Evolutionary conservation across 2,797 vertebrate genomes (phyloP).

Genomic region (Acipenser ruthenus): DNA sequence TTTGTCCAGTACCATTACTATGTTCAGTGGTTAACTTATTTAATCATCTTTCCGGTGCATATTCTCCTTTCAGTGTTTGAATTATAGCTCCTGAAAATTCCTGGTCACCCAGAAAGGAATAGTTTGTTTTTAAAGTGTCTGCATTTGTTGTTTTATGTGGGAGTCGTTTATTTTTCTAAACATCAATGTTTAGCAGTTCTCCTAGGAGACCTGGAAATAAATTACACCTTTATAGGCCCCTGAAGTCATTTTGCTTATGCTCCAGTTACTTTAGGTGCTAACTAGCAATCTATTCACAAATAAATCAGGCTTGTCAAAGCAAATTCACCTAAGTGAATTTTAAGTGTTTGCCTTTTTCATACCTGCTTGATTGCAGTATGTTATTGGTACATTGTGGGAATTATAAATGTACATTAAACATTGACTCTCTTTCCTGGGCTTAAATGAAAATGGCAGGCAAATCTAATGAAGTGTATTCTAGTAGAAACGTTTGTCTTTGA

Average conservation of each 20-base stretch:
- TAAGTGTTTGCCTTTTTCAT: not conserved
- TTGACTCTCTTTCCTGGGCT: too few relatives aligned
- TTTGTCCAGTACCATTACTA: not conserved
- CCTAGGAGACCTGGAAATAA: constrained; percentile 50
- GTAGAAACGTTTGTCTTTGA: too few relatives aligned
- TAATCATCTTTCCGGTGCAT: constrained; percentile 1
- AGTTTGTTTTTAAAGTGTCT: constrained; percentile 7
- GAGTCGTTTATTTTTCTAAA: constrained; percentile 39
- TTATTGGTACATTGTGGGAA: too few relatives aligned
- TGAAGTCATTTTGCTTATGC: constrained; percentile 62
- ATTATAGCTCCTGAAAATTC: constrained; percentile 2
- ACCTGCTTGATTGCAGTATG: too few relatives aligned
- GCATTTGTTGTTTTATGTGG: constrained; percentile 28
- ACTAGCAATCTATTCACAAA: constrained; percentile 59
- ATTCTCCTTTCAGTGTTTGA: constrained; percentile 9
- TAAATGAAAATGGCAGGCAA: too few relatives aligned
- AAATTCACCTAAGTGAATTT: constrained; percentile 26
- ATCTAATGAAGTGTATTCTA: too few relatives aligned
- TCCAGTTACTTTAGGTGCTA: constrained; percentile 67
- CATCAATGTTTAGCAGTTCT: constrained; percentile 61
- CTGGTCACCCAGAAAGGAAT: not conserved
- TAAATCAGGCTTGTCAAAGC: constrained; percentile 63
- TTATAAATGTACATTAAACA: too few relatives aligned
- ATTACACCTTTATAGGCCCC: constrained; percentile 60
- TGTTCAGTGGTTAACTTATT: constrained; percentile 9